These are phyloP conservation scores for Potorous gilbertii DNA, from an alignment of 2,797 vertebrate genomes.

Conservation along the genomic window DNA sequence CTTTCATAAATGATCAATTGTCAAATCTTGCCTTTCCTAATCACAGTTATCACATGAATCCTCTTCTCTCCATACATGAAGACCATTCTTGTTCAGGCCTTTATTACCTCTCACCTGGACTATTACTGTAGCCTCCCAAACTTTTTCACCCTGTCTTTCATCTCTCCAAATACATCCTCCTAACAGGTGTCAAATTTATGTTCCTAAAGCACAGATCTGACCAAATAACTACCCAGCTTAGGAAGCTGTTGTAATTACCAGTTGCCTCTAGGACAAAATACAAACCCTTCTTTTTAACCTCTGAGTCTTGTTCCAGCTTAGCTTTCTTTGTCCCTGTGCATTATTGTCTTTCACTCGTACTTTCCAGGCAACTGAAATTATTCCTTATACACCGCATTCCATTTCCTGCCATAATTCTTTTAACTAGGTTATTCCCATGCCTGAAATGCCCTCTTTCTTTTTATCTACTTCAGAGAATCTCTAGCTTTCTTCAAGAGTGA, in stretches of 20 bases:
- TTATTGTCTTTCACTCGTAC: not conserved
- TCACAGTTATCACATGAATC: not conserved
- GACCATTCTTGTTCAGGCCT: not conserved
- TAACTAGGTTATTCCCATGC: not conserved
- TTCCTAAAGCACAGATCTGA: not conserved
- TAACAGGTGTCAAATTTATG: not conserved
- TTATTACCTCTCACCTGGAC: not conserved
- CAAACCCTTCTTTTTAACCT: not conserved
- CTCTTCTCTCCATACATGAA: not conserved
- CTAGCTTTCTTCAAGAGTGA: not conserved
- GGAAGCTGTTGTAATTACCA: not conserved
- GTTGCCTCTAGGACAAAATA: not conserved
- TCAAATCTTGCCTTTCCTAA: not conserved
- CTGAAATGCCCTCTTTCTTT: not conserved
- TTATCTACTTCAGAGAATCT: not conserved
- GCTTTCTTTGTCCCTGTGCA: not conserved
- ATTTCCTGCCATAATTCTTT: not conserved
- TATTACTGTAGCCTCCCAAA: not conserved
- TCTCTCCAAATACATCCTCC: not conserved
- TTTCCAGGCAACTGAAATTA: not conserved
- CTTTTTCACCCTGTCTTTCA: not conserved
- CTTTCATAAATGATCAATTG: not conserved
- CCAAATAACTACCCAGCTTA: not conserved
- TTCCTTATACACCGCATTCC: not conserved
- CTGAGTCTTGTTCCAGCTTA: not conserved